Percentiles rank a stretch among this genome's conserved stretches.
Conservation (phyloP, 2,113 vertebrate genomes). For the Eira barbara region DNA sequence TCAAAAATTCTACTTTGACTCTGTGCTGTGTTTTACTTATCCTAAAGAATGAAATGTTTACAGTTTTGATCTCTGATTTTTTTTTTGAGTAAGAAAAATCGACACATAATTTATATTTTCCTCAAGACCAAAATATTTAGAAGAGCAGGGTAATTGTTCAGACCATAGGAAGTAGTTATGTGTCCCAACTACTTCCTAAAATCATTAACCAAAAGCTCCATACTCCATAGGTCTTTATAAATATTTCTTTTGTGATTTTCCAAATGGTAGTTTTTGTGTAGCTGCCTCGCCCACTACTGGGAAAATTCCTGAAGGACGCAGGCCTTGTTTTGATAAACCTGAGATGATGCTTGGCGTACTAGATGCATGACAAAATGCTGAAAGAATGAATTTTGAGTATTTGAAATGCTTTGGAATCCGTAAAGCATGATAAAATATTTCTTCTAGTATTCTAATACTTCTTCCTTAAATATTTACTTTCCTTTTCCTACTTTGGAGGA, state of each 20-base stretch:
- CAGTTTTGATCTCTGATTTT: conserved; percentile 13
- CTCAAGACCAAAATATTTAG: conserved; percentile 43
- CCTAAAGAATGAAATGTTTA: neutral
- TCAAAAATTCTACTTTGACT: neutral
- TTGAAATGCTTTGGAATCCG: conserved; percentile 12
- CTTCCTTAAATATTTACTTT: conserved; percentile 39
- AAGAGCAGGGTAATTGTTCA: neutral
- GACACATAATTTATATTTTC: conserved; percentile 11
- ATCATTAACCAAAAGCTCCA: conserved; percentile 24
- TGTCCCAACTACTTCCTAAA: conserved; percentile 26
- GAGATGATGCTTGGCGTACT: neutral
- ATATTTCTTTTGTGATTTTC: neutral
- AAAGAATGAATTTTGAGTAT: conserved; percentile 4
- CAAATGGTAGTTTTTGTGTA: neutral
- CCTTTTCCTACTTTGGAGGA: neutral
- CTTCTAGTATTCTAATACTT: neutral
- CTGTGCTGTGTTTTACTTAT: neutral
- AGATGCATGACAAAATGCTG: neutral
- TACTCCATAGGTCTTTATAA: neutral
- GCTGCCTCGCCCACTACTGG: neutral
- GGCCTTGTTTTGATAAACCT: neutral
- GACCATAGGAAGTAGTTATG: neutral
- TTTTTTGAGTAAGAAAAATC: conserved; percentile 34
- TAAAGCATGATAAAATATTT: neutral
- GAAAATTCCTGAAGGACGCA: neutral